Conservation (phyloP, 2,888 invertebrate genomes). For the Erpobdella octoculata region DNA sequence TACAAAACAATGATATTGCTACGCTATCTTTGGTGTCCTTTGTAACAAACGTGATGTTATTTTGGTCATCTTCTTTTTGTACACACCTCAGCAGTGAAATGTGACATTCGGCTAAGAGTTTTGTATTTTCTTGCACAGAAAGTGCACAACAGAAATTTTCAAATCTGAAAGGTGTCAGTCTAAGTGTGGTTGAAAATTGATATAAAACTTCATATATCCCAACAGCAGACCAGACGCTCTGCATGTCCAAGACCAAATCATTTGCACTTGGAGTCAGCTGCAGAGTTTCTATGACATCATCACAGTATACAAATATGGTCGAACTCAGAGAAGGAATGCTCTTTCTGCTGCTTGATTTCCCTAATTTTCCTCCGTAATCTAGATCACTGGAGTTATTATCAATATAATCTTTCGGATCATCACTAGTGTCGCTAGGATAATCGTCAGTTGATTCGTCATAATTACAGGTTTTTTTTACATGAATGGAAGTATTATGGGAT, state of each 20-base stretch:
- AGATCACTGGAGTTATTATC: neutral
- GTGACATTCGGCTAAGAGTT: conserved; percentile 83
- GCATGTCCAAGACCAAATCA: conserved; percentile 44
- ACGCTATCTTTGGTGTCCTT: conserved; percentile 93
- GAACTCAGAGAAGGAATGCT: no score
- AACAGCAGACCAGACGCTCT: conserved; percentile 50
- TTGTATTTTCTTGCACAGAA: conserved; percentile 82
- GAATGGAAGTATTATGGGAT: neutral
- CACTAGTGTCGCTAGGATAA: neutral
- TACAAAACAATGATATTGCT: conserved; percentile 80
- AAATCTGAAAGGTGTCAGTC: conserved; percentile 83
- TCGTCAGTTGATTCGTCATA: neutral
- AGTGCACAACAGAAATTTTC: conserved; percentile 94
- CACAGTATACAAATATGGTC: no score
- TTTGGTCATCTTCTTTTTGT: conserved; percentile 49
- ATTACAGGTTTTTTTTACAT: neutral
- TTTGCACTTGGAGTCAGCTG: conserved; percentile 11
- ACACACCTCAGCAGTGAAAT: conserved; percentile 80
- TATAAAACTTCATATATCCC: conserved; percentile 81
- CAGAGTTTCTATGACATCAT: neutral
- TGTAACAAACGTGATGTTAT: conserved; percentile 79
- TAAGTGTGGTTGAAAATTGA: conserved; percentile 75
- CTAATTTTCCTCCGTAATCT: neutral
- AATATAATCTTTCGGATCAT: neutral
- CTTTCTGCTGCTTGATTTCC: no score